These are phyloP conservation scores for Bathybates hornii DNA, from an alignment of 2,113 vertebrate genomes.

Conservation along the genomic window DNA sequence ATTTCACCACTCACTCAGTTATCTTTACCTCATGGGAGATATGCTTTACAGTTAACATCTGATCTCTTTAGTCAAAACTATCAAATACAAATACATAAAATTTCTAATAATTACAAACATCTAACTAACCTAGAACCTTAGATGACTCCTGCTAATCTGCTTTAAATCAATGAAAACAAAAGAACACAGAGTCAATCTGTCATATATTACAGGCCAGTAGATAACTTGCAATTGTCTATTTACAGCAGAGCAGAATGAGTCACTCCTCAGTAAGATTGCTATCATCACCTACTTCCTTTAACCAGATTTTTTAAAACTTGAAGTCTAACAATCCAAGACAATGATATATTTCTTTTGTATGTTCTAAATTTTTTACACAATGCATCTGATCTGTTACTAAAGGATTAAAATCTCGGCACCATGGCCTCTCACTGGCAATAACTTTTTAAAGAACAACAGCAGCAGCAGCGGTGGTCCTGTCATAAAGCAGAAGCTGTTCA, in stretches of 20 bases:
- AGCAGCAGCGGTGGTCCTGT: neutral
- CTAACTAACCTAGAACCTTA: neutral
- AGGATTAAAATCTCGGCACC: neutral
- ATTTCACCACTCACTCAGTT: neutral
- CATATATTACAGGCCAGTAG: neutral
- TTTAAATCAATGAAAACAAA: neutral
- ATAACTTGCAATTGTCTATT: neutral
- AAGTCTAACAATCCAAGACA: neutral
- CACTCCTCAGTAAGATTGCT: neutral
- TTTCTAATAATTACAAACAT: neutral
- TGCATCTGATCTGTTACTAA: neutral
- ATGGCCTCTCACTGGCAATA: neutral
- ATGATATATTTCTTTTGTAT: neutral
- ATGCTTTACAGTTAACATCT: neutral
- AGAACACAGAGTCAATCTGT: neutral
- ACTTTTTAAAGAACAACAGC: neutral
- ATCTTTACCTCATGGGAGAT: neutral
- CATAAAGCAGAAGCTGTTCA: neutral
- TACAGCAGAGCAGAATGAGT: neutral
- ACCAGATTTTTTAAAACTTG: neutral
- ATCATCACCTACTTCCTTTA: neutral
- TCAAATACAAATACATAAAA: neutral
- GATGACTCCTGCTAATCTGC: neutral
- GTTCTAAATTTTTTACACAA: neutral
- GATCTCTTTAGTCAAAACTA: neutral